Conservation (phyloP, 2,888 invertebrate genomes). For the Drosophila falleni region DNA sequence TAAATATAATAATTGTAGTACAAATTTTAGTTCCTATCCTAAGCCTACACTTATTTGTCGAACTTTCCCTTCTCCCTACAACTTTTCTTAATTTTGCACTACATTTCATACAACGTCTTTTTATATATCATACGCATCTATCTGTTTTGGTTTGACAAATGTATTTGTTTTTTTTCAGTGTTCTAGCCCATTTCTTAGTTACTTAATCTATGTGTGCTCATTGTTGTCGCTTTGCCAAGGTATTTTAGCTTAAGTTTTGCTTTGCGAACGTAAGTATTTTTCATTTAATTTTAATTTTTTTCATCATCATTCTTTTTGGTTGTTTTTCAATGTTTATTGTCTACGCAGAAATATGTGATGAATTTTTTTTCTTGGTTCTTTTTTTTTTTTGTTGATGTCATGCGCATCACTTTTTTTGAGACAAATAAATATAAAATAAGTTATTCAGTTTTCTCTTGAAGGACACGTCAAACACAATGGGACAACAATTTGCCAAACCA, state of each 20-base stretch:
- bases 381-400: constrained; percentile 54
- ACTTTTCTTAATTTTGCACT: constrained; percentile 1
- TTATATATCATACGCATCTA: constrained; percentile 23
- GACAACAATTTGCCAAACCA: constrained; percentile 38
- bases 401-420: constrained; percentile 66
- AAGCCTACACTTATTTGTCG: neutral
- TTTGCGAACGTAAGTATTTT: constrained; percentile 68
- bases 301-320: constrained; percentile 26
- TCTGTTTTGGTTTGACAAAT: constrained; percentile 5
- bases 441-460: constrained; percentile 62
- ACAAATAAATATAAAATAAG: constrained; percentile 53
- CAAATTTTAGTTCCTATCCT: neutral
- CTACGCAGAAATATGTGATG: constrained; percentile 69
- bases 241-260: constrained; percentile 67
- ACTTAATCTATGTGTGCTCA: constrained; percentile 74
- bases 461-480: constrained; percentile 74
- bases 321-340: constrained; percentile 65
- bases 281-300: constrained; percentile 67
- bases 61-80: neutral
- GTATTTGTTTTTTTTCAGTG: constrained; percentile 39
- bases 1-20: neutral
- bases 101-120: neutral
- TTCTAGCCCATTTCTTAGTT: constrained; percentile 62
- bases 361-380: constrained; percentile 37
- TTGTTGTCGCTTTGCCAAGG: constrained; percentile 79